Base-by-base conservation (phyloP, 2,888 invertebrate genomes). In the Cryptophagus acutangulus region DNA sequence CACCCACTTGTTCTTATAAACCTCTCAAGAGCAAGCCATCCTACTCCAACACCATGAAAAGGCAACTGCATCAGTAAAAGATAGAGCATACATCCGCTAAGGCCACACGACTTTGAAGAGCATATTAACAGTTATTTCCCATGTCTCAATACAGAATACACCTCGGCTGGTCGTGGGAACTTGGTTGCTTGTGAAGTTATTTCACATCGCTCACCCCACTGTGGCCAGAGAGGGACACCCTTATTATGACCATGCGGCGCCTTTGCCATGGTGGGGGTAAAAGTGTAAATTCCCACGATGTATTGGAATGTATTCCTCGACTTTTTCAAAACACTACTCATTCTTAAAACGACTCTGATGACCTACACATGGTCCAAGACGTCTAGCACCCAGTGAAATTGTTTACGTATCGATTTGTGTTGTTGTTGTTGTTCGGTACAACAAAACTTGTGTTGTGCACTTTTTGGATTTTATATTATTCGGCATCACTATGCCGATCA, bases 401-500 rank as follows among this genome's bases (percentile, higher is more conserved):
- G 9, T 20, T 28, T 10, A 9, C 4, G 28, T 6, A 6, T 9
- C 8, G 13, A 28, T 10, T 28, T 28, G 28, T 28, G 28, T 28
- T 28, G 28, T 28, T 28, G 28, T 28, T 28, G 4, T 5, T 28
- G 28, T 28, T 20, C 6, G 24, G 6, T 20, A 8, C 24, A 20
- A 20, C 6, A 20, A 20, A 20, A 12, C 5, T 20, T 20, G 20
- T 6, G 20, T 9, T 20, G 5, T 20, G 9, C 5, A 9, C 20
- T 20, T 20, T 6, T 9, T 6, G 20, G 17, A 33, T 9, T 17
- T 18, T 10, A 17, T 33, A 5, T 3, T n/a, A 2, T 26, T 13
- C 14, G 29, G 33, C 18, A 9, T 14, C 16, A 29, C 33, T 40
- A 79, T 80, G 79, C 78, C 76, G 56, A 77, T 75, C 55, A 79